Base-by-base conservation (phyloP, 2,113 vertebrate genomes). In the Suncus etruscus region DNA sequence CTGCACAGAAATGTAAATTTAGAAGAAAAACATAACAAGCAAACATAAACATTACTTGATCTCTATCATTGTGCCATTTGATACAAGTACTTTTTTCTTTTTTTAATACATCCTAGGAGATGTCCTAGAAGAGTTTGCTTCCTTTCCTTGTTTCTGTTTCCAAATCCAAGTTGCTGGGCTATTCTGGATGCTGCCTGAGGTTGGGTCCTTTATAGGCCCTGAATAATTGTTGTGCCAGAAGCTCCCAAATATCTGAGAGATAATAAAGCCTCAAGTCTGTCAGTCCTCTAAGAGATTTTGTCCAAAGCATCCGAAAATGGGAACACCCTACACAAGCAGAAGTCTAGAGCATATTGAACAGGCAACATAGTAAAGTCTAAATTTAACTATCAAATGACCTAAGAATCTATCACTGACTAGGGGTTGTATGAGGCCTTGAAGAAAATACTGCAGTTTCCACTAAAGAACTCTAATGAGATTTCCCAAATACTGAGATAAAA, bases 1-100 rank as follows among this genome's bases (percentile, higher is more conserved):
- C 68, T 3, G 6, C 8, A 72, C 45, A 92, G 84, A 95, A 96
- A 94, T 95, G 75, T 85, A 92, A 89, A 94, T 83, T 51, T 32
- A 22, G 16, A 72, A 66, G 47, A 72, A 82, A 83, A 88, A 84
- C 69, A 80, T 47, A 87, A 88, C 73, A 83, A 94, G 66, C 84
- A 69, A 92, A 61, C 58, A 61, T 61, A 61, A 86, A 73, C 87
- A 77, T 79, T 65, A 78, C 74, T 92, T 50, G 68, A 91, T 91
- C 76, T 29, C 22, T 92, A 72, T 81, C 47, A 87, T 83, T 16
- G 90, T 69, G 70, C 70, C 70, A 86, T 72, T 18, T 74, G 90
- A 78, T 89, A 73, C 66, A 89, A 89, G 77, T 69, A 70, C 66
- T 89, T 39, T 39, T 39, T 39, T 39, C 5, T 39, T 76, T 89